Conservation (phyloP, 2,113 vertebrate species). For the human (Homo sapiens) region DNA sequence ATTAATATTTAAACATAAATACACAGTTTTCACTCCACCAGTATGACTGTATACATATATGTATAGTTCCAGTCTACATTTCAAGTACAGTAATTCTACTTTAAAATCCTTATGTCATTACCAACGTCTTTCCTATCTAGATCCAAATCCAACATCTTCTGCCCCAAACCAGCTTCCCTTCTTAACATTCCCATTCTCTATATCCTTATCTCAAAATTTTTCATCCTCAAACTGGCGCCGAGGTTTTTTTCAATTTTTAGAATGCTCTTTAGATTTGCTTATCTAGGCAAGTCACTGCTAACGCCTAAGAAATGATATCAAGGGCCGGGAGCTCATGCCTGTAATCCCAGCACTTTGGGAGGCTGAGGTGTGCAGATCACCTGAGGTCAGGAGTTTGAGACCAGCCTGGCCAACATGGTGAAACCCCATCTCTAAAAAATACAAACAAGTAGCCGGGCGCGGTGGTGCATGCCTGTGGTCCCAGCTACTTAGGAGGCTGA, state of each 20-base stretch:
- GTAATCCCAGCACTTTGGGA: too few relatives aligned
- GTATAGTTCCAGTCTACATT: background rate
- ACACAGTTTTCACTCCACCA: background rate
- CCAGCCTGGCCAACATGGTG: too few relatives aligned
- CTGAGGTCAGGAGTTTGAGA: too few relatives aligned
- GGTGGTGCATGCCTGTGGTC: too few relatives aligned
- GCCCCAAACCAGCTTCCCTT: background rate
- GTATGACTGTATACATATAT: background rate
- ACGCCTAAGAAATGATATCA: background rate
- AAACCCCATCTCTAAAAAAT: too few relatives aligned
- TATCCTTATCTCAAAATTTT: background rate
- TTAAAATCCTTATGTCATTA: background rate
- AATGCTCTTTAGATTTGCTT: background rate
- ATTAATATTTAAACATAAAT: background rate
- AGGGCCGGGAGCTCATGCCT: too few relatives aligned
- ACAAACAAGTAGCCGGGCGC: too few relatives aligned
- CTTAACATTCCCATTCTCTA: background rate
- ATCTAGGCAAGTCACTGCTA: background rate
- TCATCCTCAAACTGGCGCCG: background rate
- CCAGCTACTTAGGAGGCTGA: too few relatives aligned
- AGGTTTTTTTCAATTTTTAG: background rate
- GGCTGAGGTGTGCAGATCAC: too few relatives aligned
- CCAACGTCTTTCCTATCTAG: background rate
- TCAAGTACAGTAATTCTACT: background rate
- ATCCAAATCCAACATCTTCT: background rate